A percentile compares a stretch with the other conserved stretches of the same genome.
phyloP scores from a whole-genome alignment of 30 jellyfish, hydroid and myxozoan genomes.

The Mastigias papua region DNA sequence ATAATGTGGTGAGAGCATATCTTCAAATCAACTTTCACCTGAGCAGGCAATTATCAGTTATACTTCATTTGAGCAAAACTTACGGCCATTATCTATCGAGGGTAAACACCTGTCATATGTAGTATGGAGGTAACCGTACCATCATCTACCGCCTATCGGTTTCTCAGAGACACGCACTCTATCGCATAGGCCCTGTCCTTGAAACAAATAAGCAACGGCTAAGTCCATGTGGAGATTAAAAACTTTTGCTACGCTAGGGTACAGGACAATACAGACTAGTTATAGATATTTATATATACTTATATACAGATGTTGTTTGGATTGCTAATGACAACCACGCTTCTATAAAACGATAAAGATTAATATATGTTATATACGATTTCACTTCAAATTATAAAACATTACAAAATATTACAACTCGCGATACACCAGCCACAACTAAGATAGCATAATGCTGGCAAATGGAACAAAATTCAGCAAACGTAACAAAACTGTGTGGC shows the following conservation, averaged over 20 bases:
- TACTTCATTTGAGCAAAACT: too few species aligned
- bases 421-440: conserved; percentile 18
- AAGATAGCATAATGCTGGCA: neutral
- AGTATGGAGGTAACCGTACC: too few species aligned
- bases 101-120: too few species aligned
- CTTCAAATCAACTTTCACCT: too few species aligned
- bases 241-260: neutral
- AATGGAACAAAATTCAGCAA: neutral
- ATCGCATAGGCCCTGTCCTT: too few species aligned
- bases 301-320: too few species aligned
- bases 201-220: too few species aligned
- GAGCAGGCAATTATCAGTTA: too few species aligned
- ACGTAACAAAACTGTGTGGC: neutral
- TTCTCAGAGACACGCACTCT: too few species aligned
- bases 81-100: too few species aligned
- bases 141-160: too few species aligned
- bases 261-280: neutral
- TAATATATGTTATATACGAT: neutral
- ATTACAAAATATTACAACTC: neutral
- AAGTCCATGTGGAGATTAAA: neutral
- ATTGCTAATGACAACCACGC: neutral
- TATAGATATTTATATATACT: neutral
- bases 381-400: neutral
- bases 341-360: conserved; percentile 4
- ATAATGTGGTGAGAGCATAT: too few species aligned